Evolutionary conservation across 2,113 vertebrate genomes (phyloP).

Genomic region (Leucoraja erinaceus): DNA sequence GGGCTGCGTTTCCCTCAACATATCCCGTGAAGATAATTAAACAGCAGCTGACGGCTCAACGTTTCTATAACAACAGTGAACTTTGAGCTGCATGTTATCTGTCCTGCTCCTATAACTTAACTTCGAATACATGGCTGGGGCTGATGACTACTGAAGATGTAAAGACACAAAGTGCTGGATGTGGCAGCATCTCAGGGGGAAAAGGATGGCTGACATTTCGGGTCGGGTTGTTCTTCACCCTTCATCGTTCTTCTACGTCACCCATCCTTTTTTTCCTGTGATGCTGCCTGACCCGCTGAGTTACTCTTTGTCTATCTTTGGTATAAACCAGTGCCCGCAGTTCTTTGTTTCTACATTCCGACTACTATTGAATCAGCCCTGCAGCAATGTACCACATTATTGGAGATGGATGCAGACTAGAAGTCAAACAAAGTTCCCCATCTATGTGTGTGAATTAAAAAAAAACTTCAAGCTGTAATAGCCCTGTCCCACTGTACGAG

Average conservation of each 20-base stretch:
- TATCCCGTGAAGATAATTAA: not conserved
- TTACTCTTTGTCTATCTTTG: too few relatives aligned
- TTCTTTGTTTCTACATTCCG: not conserved
- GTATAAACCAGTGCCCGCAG: too few relatives aligned
- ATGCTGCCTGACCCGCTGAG: too few relatives aligned
- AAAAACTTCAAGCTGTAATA: not conserved
- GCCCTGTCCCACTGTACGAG: too few relatives aligned
- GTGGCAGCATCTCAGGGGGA: too few relatives aligned
- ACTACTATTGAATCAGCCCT: not conserved
- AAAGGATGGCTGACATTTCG: too few relatives aligned
- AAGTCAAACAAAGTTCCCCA: not conserved
- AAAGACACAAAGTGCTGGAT: too few relatives aligned
- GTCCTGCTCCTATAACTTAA: not conserved
- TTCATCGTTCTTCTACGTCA: too few relatives aligned
- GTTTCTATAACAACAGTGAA: not conserved
- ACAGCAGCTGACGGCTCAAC: not conserved
- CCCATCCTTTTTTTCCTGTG: too few relatives aligned
- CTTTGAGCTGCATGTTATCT: not conserved
- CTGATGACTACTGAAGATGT: not conserved
- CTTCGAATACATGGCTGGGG: not conserved
- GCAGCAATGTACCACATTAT: not conserved
- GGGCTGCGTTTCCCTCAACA: not conserved
- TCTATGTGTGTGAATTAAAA: not conserved
- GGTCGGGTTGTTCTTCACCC: too few relatives aligned
- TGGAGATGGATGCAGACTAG: not conserved